A percentile compares a stretch with the other conserved stretches of the same genome.
These are phyloP conservation scores for Apamea epomidion DNA, from an alignment of 2,888 invertebrate genomes.

Conservation along the genomic window DNA sequence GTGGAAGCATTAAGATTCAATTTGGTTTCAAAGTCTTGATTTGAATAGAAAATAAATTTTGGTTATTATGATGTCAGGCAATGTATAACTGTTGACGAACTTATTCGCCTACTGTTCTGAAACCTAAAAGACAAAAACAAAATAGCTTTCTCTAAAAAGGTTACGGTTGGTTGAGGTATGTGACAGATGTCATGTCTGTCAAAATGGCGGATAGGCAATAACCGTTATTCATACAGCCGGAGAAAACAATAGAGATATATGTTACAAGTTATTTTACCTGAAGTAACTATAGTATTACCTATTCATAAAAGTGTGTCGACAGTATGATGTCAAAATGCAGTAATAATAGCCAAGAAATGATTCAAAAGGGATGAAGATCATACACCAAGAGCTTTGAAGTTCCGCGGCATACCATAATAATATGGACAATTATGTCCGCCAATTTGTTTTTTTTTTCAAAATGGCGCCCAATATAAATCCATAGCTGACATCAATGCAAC, in stretches of 20 bases:
- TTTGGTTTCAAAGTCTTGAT: slow-evolving; percentile 2
- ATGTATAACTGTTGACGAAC: slow-evolving; percentile 5
- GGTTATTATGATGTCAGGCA: slow-evolving; percentile 13
- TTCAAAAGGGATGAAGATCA: neutral
- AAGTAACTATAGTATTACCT: too few relatives aligned
- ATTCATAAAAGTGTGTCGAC: too few relatives aligned
- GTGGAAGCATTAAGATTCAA: slow-evolving; percentile 8
- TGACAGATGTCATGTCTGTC: slow-evolving; percentile 51
- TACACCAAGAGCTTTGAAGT: too few relatives aligned
- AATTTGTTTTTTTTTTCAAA: too few relatives aligned
- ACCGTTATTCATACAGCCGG: slow-evolving; percentile 4
- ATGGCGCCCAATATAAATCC: too few relatives aligned
- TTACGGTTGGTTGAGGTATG: slow-evolving; percentile 14
- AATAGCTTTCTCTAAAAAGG: slow-evolving; percentile 54
- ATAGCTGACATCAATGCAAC: too few relatives aligned
- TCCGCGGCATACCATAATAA: too few relatives aligned
- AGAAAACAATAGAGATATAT: slow-evolving; percentile 5
- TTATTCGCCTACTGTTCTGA: slow-evolving; percentile 37
- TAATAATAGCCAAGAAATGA: neutral
- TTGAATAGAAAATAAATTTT: slow-evolving; percentile 11
- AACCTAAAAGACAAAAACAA: slow-evolving; percentile 31
- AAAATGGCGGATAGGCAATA: slow-evolving; percentile 26
- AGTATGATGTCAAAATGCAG: neutral
- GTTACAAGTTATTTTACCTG: neutral
- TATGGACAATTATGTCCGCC: too few relatives aligned